These are phyloP conservation scores for Drosophila sturtevanti DNA, from an alignment of 1,140 invertebrate genomes.

Conservation along the genomic window DNA sequence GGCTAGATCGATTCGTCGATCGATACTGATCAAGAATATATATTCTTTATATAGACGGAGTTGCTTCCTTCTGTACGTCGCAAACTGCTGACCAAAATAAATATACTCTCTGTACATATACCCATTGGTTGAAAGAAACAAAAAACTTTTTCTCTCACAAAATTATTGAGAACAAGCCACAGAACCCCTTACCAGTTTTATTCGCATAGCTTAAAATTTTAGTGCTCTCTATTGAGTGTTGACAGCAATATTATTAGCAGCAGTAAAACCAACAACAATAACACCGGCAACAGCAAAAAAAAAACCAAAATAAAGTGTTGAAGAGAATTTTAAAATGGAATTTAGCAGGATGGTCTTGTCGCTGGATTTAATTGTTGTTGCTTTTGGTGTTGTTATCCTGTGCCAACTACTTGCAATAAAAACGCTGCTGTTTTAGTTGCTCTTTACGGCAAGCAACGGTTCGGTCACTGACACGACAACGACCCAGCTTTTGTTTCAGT, in stretches of 20 bases:
- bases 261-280: neutral
- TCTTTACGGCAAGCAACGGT: conserved; percentile 54
- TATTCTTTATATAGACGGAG: too few species aligned
- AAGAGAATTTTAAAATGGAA: conserved; percentile 37
- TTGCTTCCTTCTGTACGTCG: too few species aligned
- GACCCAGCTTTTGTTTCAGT: conserved; percentile 62
- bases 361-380: conserved; percentile 29
- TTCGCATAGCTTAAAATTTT: too few species aligned
- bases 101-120: too few species aligned
- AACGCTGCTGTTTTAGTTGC: conserved; percentile 44
- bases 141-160: too few species aligned
- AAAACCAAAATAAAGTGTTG: conserved; percentile 41
- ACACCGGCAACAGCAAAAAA: neutral
- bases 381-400: conserved; percentile 61
- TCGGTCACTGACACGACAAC: conserved; percentile 73
- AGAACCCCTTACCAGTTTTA: too few species aligned
- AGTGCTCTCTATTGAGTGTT: conserved; percentile 20
- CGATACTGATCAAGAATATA: too few species aligned
- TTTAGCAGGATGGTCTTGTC: conserved; percentile 21
- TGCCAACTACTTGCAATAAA: conserved; percentile 63
- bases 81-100: too few species aligned
- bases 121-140: too few species aligned
- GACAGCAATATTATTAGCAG: conserved; percentile 41
- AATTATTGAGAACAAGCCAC: too few species aligned
- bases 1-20: too few species aligned